Evolutionary conservation across 2,888 invertebrate genomes (phyloP).

Genomic region (Norana najaformis): DNA sequence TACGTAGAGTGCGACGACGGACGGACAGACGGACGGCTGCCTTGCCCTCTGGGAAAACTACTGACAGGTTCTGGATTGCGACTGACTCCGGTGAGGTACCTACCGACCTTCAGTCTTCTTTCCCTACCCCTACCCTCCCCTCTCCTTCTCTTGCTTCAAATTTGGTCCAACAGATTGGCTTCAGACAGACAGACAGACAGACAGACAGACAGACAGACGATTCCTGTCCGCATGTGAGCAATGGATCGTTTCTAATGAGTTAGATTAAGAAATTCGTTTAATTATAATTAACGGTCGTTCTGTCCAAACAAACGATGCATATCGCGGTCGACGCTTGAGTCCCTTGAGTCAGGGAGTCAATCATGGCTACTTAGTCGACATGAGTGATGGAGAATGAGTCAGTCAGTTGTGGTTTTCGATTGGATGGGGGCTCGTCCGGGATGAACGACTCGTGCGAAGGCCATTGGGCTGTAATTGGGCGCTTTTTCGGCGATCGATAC

Average conservation of each 20-base stretch:
- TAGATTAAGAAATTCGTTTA: neutral
- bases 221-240: neutral
- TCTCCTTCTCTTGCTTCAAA: neutral
- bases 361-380: neutral
- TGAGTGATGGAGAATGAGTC: neutral
- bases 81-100: neutral
- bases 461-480: constrained; percentile 13
- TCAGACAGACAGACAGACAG: neutral
- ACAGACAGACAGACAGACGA: neutral
- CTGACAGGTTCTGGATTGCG: neutral
- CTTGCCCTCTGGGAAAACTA: neutral
- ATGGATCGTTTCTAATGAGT: neutral
- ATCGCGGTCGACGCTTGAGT: neutral
- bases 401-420: neutral
- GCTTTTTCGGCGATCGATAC: neutral
- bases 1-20: neutral
- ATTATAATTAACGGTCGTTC: too few species aligned
- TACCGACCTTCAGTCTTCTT: neutral
- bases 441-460: neutral
- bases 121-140: neutral
- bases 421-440: neutral
- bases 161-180: neutral
- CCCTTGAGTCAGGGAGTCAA: neutral
- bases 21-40: neutral
- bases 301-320: neutral